Percentiles rank a stretch among this genome's conserved stretches.
Conservation (phyloP, 2,888 invertebrate genomes). For the Hybos culiciformis region DNA sequence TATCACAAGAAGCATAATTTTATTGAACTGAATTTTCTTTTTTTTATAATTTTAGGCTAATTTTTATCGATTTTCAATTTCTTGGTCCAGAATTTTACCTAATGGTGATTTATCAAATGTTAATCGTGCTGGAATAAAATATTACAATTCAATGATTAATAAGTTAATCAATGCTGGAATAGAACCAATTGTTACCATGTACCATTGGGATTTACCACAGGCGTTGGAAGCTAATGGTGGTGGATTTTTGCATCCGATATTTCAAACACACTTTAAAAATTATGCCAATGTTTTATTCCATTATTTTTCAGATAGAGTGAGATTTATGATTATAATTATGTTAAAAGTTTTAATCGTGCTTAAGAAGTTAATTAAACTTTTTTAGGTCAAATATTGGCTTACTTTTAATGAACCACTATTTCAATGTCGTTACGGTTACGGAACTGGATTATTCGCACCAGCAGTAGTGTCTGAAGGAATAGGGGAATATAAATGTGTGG, state of each 20-base stretch:
- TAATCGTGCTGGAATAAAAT: constrained; percentile 45
- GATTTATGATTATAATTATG: constrained; percentile 1
- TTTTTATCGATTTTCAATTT: constrained; percentile 44
- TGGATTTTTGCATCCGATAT: constrained; percentile 36
- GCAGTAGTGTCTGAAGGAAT: constrained; percentile 34
- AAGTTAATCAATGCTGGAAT: constrained; percentile 46
- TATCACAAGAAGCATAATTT: background rate
- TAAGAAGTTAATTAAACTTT: background rate
- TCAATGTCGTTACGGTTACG: constrained; percentile 38
- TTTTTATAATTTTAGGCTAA: constrained; percentile 20
- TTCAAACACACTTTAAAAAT: constrained; percentile 38
- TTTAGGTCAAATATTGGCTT: constrained; percentile 39
- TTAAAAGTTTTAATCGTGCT: background rate
- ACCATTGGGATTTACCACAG: constrained; percentile 43
- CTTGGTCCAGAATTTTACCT: constrained; percentile 51
- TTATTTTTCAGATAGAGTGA: constrained; percentile 37
- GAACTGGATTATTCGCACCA: constrained; percentile 25
- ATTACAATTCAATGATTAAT: constrained; percentile 51
- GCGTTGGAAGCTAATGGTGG: constrained; percentile 43
- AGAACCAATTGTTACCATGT: constrained; percentile 44
- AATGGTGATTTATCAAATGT: constrained; percentile 39
- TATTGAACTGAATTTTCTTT: background rate
- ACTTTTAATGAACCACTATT: constrained; percentile 44
- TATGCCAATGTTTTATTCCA: constrained; percentile 37
- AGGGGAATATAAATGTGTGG: constrained; percentile 39